A percentile compares a stretch with the other conserved stretches of the same genome.
These are phyloP conservation scores for Drosophila lacteicornis DNA, from an alignment of 1,140 invertebrate species.

Conservation along the genomic window DNA sequence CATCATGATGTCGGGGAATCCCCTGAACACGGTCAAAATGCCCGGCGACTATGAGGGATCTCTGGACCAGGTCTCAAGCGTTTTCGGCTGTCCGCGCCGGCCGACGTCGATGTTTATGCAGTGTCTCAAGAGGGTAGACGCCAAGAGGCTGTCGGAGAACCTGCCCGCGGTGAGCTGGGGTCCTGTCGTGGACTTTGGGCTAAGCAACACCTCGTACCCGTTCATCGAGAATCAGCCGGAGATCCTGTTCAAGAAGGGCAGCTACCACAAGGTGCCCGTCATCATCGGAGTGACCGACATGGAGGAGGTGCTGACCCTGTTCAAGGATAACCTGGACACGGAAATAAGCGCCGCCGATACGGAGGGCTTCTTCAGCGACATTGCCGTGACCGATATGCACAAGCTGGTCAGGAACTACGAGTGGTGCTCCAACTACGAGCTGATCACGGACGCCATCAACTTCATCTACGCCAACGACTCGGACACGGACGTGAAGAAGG, in stretches of 20 bases:
- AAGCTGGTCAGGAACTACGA: slow-evolving; percentile 84
- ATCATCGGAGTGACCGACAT: slow-evolving; percentile 91
- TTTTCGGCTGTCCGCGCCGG: slow-evolving; percentile 88
- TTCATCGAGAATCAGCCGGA: slow-evolving; percentile 89
- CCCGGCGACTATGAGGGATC: slow-evolving; percentile 86
- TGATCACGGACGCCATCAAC: slow-evolving; percentile 89
- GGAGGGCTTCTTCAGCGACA: slow-evolving; percentile 87
- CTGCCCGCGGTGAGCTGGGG: slow-evolving; percentile 90
- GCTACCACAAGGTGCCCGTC: slow-evolving; percentile 88
- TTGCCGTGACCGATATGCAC: slow-evolving; percentile 87
- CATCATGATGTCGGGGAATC: slow-evolving; percentile 91
- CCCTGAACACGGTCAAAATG: slow-evolving; percentile 87
- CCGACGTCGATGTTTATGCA: slow-evolving; percentile 88
- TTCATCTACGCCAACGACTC: slow-evolving; percentile 90
- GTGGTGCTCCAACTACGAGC: slow-evolving; percentile 89
- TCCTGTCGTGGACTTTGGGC: slow-evolving; percentile 89
- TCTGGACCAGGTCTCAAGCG: slow-evolving; percentile 87
- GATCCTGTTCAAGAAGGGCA: slow-evolving; percentile 87
- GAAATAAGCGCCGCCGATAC: slow-evolving; percentile 87
- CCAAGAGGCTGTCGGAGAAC: slow-evolving; percentile 87
- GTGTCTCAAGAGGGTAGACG: slow-evolving; percentile 88
- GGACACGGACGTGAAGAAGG: slow-evolving; percentile 85
- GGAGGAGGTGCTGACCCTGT: slow-evolving; percentile 89
- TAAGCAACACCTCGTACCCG: slow-evolving; percentile 88
- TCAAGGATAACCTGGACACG: slow-evolving; percentile 86